Percentiles rank a stretch among this genome's conserved stretches.
Evolutionary conservation across 2,888 invertebrate species (phyloP).

Genomic region (Dynastes maya): DNA sequence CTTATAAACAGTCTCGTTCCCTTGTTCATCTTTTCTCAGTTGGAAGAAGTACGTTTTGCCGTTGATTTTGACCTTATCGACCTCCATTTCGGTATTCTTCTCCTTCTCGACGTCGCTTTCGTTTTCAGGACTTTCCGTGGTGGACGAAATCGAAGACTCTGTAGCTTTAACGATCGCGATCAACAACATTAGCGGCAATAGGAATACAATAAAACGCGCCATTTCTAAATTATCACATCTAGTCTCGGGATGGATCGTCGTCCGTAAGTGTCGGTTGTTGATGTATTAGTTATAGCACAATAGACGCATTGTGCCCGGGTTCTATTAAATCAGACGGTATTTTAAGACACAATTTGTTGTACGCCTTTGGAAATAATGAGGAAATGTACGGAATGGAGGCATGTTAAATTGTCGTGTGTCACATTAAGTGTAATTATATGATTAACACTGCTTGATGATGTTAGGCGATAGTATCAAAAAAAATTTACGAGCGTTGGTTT

Average conservation of each 20-base stretch:
- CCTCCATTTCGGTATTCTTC: constrained; percentile 2
- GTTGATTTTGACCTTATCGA: constrained; percentile 39
- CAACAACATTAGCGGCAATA: constrained; percentile 17
- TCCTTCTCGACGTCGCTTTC: constrained; percentile 4
- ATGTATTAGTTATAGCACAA: constrained; percentile 20
- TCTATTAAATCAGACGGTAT: constrained; percentile 51
- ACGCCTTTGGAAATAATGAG: constrained; percentile 51
- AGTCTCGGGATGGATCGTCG: not conserved
- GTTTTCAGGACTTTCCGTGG: constrained; percentile 32
- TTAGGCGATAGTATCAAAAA: constrained; percentile 21
- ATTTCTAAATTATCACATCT: constrained; percentile 25
- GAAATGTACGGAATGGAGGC: constrained; percentile 50
- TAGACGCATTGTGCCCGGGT: constrained; percentile 30
- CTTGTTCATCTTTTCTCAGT: constrained; percentile 38
- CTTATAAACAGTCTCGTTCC: constrained; percentile 43
- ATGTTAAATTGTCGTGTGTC: constrained; percentile 50
- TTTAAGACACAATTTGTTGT: constrained; percentile 50
- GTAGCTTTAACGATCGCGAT: constrained; percentile 15
- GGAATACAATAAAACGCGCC: constrained; percentile 34
- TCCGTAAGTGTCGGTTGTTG: constrained; percentile 19
- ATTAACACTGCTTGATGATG: constrained; percentile 42
- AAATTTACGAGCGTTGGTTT: not conserved
- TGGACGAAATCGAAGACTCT: constrained; percentile 12
- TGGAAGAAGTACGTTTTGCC: constrained; percentile 50
- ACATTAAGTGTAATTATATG: constrained; percentile 47